phyloP scores from a whole-genome alignment of 1,140 invertebrate species.

The Polypedilum vanderplanki region DNA sequence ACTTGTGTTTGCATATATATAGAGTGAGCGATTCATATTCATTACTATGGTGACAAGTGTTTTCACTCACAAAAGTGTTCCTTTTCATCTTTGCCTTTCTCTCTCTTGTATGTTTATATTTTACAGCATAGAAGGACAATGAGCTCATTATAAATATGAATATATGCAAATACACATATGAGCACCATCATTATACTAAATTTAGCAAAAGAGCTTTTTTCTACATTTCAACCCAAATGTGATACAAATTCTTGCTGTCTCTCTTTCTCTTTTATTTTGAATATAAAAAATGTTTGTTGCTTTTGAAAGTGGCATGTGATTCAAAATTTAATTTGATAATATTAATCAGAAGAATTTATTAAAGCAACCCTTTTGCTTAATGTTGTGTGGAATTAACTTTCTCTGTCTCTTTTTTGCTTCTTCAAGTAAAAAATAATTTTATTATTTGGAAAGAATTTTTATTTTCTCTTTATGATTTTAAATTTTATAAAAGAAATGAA shows the following conservation, averaged over 20 bases:
- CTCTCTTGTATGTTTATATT: background rate
- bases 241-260: background rate
- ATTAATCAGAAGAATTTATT: background rate
- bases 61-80: slow-evolving; percentile 8
- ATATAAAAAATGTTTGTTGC: background rate
- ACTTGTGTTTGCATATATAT: background rate
- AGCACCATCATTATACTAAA: background rate
- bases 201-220: background rate
- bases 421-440: too few relatives aligned
- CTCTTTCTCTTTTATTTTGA: background rate
- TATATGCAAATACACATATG: background rate
- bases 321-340: background rate
- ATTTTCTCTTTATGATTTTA: too few relatives aligned
- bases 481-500: too few relatives aligned
- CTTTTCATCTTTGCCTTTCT: background rate
- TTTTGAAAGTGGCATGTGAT: background rate
- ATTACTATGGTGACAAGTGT: slow-evolving; percentile 17
- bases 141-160: slow-evolving; percentile 19
- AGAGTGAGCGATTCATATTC: slow-evolving; percentile 3
- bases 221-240: background rate
- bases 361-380: too few relatives aligned
- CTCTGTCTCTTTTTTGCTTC: too few relatives aligned
- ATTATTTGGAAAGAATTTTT: too few relatives aligned
- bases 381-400: too few relatives aligned
- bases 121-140: background rate